Conservation (phyloP, 2,888 invertebrate species). For the Fabriciana adippe region DNA sequence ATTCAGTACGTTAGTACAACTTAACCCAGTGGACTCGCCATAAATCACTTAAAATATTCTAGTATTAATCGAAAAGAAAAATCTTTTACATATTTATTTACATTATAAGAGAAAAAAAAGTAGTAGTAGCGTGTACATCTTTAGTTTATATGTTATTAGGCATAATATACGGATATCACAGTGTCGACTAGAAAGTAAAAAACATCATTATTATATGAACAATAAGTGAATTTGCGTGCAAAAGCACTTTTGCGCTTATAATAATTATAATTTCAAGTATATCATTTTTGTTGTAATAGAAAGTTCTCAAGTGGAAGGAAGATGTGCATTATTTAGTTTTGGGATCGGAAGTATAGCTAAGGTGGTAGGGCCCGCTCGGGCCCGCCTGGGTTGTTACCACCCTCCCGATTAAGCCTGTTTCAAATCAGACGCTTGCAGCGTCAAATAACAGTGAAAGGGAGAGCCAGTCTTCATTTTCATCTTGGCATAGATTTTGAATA, state of each 20-base stretch:
- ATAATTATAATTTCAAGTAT: not conserved
- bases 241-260: not conserved
- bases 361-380: not conserved
- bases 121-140: too few species aligned
- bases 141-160: too few species aligned
- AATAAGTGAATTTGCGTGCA: conserved; percentile 8
- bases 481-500: too few species aligned
- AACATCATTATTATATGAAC: not conserved
- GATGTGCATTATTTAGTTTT: too few species aligned
- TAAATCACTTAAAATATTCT: too few species aligned
- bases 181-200: conserved; percentile 18
- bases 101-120: too few species aligned
- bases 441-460: not conserved
- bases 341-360: too few species aligned
- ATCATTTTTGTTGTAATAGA: not conserved
- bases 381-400: not conserved
- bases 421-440: not conserved
- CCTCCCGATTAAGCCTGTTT: not conserved
- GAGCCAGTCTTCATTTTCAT: not conserved
- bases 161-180: conserved; percentile 14
- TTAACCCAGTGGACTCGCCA: too few species aligned
- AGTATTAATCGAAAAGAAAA: too few species aligned
- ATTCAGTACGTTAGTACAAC: too few species aligned
- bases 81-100: too few species aligned
- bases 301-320: not conserved